Conservation (phyloP, 2,797 vertebrate species). For the Xenops minutus region DNA sequence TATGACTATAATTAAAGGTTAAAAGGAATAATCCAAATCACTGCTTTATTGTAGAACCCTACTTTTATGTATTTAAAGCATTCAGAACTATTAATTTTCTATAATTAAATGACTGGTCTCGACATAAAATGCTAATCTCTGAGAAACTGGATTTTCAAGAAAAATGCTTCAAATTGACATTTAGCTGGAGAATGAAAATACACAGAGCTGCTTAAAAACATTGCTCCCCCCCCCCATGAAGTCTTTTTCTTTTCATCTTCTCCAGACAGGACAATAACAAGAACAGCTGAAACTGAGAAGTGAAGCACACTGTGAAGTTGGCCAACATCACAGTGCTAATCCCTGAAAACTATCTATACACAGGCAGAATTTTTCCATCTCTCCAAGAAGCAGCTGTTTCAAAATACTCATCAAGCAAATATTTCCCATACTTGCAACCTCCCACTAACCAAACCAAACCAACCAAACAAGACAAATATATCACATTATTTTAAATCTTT, state of each 20-base stretch:
- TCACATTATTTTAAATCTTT: not conserved
- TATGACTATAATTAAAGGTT: not conserved
- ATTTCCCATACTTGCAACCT: not conserved
- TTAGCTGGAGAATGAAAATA: not conserved
- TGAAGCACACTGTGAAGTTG: not conserved
- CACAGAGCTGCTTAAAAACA: not conserved
- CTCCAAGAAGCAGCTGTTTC: not conserved
- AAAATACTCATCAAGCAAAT: not conserved
- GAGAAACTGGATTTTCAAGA: not conserved
- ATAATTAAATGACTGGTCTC: slow-evolving; percentile 4
- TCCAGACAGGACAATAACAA: not conserved
- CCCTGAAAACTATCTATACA: not conserved
- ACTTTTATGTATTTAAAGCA: not conserved
- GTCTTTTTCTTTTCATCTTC: not conserved
- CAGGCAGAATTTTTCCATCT: not conserved
- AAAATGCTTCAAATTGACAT: not conserved
- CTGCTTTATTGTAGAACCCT: not conserved
- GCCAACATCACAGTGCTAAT: not conserved
- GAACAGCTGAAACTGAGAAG: not conserved
- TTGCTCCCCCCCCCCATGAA: not conserved
- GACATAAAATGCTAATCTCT: not conserved
- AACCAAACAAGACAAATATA: not conserved
- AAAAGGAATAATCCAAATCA: slow-evolving; percentile 2
- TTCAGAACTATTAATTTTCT: slow-evolving; percentile 18
- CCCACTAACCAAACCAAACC: not conserved